These are phyloP conservation scores for Ondatra zibethicus DNA, from an alignment of 2,113 vertebrate genomes.

Conservation along the genomic window DNA sequence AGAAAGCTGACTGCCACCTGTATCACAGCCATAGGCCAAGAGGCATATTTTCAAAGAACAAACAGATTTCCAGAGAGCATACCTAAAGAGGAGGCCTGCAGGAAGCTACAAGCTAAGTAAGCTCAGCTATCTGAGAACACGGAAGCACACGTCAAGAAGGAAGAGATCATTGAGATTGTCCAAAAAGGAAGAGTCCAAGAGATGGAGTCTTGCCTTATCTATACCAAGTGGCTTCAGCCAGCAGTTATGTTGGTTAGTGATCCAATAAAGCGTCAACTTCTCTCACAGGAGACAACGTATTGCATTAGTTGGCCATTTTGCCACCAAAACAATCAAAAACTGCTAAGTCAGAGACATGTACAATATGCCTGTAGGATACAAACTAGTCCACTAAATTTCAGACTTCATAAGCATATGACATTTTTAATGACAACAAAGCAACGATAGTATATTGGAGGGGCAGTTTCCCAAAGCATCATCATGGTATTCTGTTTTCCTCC, in stretches of 20 bases:
- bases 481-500: not conserved
- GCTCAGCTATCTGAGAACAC: not conserved
- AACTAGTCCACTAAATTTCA: conserved; percentile 55
- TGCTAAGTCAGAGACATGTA: conserved; percentile 17
- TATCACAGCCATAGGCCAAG: not conserved
- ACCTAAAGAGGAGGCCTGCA: not conserved
- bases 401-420: conserved; percentile 6
- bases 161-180: not conserved
- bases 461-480: conserved; percentile 1
- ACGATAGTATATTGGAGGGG: not conserved
- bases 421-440: conserved; percentile 27
- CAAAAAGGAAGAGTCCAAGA: not conserved
- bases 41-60: not conserved
- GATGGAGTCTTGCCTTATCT: not conserved
- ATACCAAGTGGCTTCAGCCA: not conserved
- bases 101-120: not conserved
- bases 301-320: not conserved
- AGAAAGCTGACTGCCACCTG: not conserved
- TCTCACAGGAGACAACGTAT: not conserved
- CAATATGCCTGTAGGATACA: not conserved
- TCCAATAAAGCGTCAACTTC: not conserved
- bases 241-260: not conserved
- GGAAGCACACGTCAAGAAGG: not conserved
- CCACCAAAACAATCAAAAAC: not conserved
- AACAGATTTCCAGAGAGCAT: not conserved